A percentile compares a stretch with the other conserved stretches of the same genome.
phyloP scores from a whole-genome alignment of 2,113 vertebrate genomes.

The Melanerpes aurifrons region DNA sequence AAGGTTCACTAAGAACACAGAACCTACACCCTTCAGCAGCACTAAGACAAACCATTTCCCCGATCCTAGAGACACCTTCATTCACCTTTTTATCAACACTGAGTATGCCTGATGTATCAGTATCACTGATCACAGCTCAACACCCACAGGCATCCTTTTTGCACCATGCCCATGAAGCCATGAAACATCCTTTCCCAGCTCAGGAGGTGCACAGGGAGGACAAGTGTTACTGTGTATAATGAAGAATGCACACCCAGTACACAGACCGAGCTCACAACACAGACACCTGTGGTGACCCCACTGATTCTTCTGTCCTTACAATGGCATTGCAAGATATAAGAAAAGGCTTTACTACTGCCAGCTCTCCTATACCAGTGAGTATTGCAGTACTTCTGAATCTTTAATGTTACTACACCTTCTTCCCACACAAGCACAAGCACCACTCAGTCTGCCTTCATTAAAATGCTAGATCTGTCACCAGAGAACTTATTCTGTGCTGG shows the following conservation, averaged over 20 bases:
- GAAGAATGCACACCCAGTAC: not conserved
- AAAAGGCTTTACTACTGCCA: accelerated
- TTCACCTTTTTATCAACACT: accelerated
- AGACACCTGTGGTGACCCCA: not conserved
- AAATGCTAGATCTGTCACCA: too few species aligned
- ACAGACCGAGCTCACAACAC: not conserved
- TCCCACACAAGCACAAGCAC: not conserved
- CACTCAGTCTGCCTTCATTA: too few species aligned
- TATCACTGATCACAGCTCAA: not conserved
- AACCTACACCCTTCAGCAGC: not conserved
- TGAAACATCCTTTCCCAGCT: not conserved
- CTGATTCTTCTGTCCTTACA: not conserved
- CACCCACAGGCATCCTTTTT: not conserved
- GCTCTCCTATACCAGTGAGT: not conserved
- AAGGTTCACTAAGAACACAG: not conserved
- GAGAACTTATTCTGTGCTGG: too few species aligned
- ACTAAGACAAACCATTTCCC: not conserved
- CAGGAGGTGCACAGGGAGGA: not conserved
- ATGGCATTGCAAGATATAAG: accelerated
- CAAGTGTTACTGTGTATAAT: accelerated
- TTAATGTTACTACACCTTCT: not conserved
- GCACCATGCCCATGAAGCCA: not conserved
- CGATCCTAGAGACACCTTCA: not conserved
- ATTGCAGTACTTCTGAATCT: not conserved
- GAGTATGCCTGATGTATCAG: not conserved